Percentiles rank a stretch among this genome's conserved stretches.
These are phyloP conservation scores for Enteromius unitaeniatus DNA, from an alignment of 2,797 vertebrate species.

Conservation along the genomic window DNA sequence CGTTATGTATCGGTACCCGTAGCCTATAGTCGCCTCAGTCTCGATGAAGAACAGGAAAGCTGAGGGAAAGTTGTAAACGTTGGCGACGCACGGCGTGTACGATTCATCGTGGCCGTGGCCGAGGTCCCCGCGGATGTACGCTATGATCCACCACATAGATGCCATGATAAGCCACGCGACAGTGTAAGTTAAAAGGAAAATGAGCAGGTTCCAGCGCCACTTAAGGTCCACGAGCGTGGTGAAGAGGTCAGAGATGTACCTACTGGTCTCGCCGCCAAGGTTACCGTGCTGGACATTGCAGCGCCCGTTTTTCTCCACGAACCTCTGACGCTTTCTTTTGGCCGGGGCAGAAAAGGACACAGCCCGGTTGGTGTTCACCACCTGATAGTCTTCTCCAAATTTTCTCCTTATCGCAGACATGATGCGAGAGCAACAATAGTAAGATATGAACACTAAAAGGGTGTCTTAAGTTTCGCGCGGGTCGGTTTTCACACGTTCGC, in stretches of 20 bases:
- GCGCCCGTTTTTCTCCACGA: constrained; percentile 93
- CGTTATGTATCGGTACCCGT: constrained; percentile 89
- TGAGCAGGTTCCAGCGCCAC: constrained; percentile 94
- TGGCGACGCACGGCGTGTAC: constrained; percentile 88
- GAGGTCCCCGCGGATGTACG: constrained; percentile 88
- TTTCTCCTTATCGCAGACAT: constrained; percentile 87
- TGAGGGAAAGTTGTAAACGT: constrained; percentile 93
- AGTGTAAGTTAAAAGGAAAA: constrained; percentile 91
- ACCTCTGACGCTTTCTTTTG: constrained; percentile 86
- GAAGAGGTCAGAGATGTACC: constrained; percentile 90
- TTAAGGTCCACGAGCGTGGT: constrained; percentile 92
- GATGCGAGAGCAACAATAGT: constrained; percentile 41
- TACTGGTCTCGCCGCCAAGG: constrained; percentile 88
- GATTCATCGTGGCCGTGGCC: constrained; percentile 77
- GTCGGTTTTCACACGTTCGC: constrained; percentile 6
- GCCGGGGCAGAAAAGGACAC: constrained; percentile 75
- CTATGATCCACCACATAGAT: constrained; percentile 93
- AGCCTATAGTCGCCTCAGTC: constrained; percentile 91
- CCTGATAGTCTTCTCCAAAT: constrained; percentile 89
- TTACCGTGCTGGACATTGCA: constrained; percentile 93
- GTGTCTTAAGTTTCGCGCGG: constrained; percentile 44
- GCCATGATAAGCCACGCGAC: constrained; percentile 94
- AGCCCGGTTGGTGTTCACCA: constrained; percentile 77
- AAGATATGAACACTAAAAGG: constrained; percentile 59
- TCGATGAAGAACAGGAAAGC: constrained; percentile 93